Conservation (phyloP, 2,113 vertebrate genomes). For the Phoenicopterus ruber region DNA sequence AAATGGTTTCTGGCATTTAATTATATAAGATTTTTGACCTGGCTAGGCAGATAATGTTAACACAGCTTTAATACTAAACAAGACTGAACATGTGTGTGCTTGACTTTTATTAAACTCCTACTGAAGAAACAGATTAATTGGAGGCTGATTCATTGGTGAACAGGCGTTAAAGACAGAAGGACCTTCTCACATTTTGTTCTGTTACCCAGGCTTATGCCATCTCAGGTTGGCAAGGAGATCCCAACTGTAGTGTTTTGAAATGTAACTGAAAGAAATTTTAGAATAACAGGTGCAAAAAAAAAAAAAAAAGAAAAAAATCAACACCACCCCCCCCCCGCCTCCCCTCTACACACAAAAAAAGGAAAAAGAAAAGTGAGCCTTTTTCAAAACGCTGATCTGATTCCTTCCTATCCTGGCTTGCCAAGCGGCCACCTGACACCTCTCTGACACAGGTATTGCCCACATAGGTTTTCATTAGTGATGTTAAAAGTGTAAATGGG, state of each 20-base stretch:
- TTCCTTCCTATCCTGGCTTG: slow-evolving; percentile 66
- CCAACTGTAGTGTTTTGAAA: slow-evolving; percentile 87
- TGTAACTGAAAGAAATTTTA: slow-evolving; percentile 85
- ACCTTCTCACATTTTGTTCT: slow-evolving; percentile 87
- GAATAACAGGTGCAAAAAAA: slow-evolving; percentile 87
- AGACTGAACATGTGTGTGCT: slow-evolving; percentile 83
- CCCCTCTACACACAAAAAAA: not conserved
- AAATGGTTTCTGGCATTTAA: slow-evolving; percentile 77
- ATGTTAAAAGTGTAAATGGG: slow-evolving; percentile 73
- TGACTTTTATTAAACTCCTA: slow-evolving; percentile 91
- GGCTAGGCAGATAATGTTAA: slow-evolving; percentile 79
- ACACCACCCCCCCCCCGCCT: not conserved
- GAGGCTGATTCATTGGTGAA: slow-evolving; percentile 85
- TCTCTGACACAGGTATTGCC: slow-evolving; percentile 85
- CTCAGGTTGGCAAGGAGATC: slow-evolving; percentile 88
- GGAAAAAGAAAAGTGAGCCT: slow-evolving; percentile 33
- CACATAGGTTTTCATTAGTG: slow-evolving; percentile 81
- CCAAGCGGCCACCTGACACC: slow-evolving; percentile 83
- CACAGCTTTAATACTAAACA: slow-evolving; percentile 80
- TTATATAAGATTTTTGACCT: slow-evolving; percentile 82
- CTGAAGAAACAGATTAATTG: slow-evolving; percentile 95
- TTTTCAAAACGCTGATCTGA: slow-evolving; percentile 77
- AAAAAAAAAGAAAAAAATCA: slow-evolving; percentile 41
- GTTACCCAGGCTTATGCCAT: slow-evolving; percentile 87
- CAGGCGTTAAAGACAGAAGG: slow-evolving; percentile 86